Conservation (phyloP, 2,113 vertebrate genomes). For the Todiramphus chloris region DNA sequence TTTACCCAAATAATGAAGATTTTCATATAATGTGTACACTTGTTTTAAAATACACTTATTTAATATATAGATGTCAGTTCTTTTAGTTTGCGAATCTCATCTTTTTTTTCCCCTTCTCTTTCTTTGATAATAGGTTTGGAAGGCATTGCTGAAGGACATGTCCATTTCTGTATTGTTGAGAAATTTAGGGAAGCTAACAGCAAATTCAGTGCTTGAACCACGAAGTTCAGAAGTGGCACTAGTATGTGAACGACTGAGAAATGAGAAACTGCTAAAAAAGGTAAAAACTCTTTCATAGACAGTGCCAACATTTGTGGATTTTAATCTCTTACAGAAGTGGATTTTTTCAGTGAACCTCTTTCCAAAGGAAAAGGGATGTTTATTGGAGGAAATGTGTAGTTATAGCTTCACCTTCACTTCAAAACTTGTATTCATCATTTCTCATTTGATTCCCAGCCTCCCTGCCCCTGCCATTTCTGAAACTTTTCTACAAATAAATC, state of each 20-base stretch:
- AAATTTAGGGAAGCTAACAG: slow-evolving; percentile 89
- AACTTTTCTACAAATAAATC: background rate
- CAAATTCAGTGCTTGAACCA: slow-evolving; percentile 83
- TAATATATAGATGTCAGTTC: background rate
- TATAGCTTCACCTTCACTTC: background rate
- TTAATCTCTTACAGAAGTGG: background rate
- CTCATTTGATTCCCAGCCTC: background rate
- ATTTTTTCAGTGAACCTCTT: background rate
- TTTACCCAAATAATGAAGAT: background rate
- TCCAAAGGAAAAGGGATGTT: background rate
- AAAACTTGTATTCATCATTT: background rate
- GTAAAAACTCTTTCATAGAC: slow-evolving; percentile 49
- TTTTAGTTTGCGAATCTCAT: background rate
- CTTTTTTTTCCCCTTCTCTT: background rate
- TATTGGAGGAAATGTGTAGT: background rate
- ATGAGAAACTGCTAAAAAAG: slow-evolving; percentile 85
- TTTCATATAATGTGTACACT: background rate
- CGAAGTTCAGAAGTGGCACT: slow-evolving; percentile 81
- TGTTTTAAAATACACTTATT: background rate
- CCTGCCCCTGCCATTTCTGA: background rate
- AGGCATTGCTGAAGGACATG: slow-evolving; percentile 92
- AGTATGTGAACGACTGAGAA: slow-evolving; percentile 89
- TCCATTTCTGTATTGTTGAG: slow-evolving; percentile 81
- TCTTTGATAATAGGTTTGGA: slow-evolving; percentile 82
- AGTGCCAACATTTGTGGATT: background rate